Evolutionary conservation across 2,797 vertebrate genomes (phyloP), one percentile per base, ranked within the genome.

Genomic region (Coregonus suidteri): DNA sequence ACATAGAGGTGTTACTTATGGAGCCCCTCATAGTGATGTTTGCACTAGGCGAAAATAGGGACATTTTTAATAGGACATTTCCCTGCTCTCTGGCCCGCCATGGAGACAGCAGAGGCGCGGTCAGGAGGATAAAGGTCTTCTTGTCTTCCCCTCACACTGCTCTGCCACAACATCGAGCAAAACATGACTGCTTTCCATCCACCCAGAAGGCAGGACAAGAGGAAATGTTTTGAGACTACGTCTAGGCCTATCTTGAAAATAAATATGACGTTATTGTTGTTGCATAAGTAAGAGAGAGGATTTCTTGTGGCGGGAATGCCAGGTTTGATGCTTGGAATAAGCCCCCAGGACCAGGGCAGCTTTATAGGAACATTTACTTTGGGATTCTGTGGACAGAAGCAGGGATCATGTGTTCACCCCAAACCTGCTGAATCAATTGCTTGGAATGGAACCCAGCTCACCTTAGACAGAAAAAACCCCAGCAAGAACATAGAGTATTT

Each of bases 31-130:
- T 72, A 84, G 85, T 59, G 2, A 1, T 79, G 74, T 65, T 69
- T 52, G 75, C 82, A 77, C 77, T 25, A 70, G 77, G 82, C 83
- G 81, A 81, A 71, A 76, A 86, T 83, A 82, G 77, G 74, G 81
- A 91, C 86, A 86, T 54, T 91, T 91, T 84, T 47, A 89, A 89
- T 88, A 77, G 87, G 88, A 90, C 68, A 79, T 89, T 92, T 92
- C 86, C 86, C 84, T 67, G 53, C 65, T 84, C 75, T 5, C 56
- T 14, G 77, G 78, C 68, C 72, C 75, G 56, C 41, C 56, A 84
- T 71, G 82, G 80, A 83, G 84, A 83, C 79, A 82, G 80, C 73
- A 76, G 81, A 85, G 79, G 80, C 51, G 15, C 66, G 70, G 74
- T 72, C 59, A 25, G 77, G 66, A 75, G 82, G 64, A 91, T 81